phyloP scores from a whole-genome alignment of 2,797 vertebrate species.

The Catostomus latipinnis region DNA sequence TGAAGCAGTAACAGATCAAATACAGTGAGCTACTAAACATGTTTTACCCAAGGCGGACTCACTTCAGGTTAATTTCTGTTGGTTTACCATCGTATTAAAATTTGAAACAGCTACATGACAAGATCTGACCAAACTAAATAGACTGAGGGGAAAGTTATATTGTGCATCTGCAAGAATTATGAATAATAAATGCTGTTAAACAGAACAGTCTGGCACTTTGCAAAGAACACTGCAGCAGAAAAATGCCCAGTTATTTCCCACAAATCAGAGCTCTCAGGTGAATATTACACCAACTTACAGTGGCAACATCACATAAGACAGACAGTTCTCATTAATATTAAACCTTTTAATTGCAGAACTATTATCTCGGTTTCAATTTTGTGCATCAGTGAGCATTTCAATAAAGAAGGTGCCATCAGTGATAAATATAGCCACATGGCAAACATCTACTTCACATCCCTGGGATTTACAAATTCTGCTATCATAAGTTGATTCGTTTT shows the following conservation, averaged over 20 bases:
- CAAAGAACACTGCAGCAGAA: not conserved
- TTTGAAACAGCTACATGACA: not conserved
- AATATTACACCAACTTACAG: not conserved
- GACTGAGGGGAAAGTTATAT: not conserved
- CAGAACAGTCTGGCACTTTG: not conserved
- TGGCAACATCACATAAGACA: not conserved
- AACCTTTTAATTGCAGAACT: not conserved
- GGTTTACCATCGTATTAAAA: not conserved
- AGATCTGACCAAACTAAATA: slow-evolving; percentile 1
- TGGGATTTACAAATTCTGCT: slow-evolving; percentile 20
- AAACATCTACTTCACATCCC: slow-evolving; percentile 13
- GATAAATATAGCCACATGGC: not conserved
- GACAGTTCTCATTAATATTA: slow-evolving; percentile 1
- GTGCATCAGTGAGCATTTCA: slow-evolving; percentile 28
- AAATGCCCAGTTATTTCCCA: not conserved
- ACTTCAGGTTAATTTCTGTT: not conserved
- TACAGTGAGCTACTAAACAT: not conserved
- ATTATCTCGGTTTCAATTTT: slow-evolving; percentile 29
- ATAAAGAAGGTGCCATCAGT: slow-evolving; percentile 8
- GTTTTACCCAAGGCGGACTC: not conserved
- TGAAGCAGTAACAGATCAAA: slow-evolving; percentile 1
- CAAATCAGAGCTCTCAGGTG: not conserved
- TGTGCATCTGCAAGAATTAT: slow-evolving; percentile 6
- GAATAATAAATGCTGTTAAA: not conserved
- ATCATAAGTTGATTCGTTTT: slow-evolving; percentile 13